phyloP scores from a whole-genome alignment of 2,797 vertebrate species.

The Eleutherodactylus coqui region DNA sequence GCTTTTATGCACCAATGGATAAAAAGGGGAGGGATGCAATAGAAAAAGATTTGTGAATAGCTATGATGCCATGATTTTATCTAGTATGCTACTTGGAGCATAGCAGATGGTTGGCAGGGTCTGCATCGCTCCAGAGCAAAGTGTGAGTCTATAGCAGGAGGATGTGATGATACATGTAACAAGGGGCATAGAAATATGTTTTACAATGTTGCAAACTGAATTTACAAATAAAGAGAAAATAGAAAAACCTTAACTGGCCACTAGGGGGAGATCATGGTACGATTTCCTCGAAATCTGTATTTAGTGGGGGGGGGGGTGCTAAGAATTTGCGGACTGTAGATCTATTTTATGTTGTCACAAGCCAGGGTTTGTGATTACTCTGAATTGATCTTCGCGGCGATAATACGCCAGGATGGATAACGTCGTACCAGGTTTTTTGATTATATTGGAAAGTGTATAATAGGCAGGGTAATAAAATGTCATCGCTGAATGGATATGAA shows the following conservation, averaged over 20 bases:
- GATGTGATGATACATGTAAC: no score
- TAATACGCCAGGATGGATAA: neutral
- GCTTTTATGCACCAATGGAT: neutral
- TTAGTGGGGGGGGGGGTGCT: neutral
- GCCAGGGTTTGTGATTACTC: neutral
- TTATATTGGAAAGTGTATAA: neutral
- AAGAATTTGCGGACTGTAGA: neutral
- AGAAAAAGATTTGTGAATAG: neutral
- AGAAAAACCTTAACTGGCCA: neutral
- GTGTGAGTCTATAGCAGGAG: neutral
- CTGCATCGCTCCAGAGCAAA: no score
- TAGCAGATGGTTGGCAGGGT: neutral
- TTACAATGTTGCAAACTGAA: neutral
- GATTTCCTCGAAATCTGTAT: neutral
- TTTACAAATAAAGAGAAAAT: neutral
- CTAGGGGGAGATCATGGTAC: conserved; percentile 53
- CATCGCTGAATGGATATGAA: no score
- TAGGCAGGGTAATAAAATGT: neutral
- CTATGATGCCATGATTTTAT: neutral
- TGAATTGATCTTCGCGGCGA: neutral
- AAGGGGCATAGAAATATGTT: neutral
- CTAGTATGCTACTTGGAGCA: neutral
- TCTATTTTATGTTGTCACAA: neutral
- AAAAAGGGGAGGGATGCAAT: neutral
- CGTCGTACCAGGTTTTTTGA: neutral